Percentiles rank a stretch among this genome's conserved stretches.
Evolutionary conservation across 1,140 invertebrate species (phyloP).

Genomic region (Euura lappo): DNA sequence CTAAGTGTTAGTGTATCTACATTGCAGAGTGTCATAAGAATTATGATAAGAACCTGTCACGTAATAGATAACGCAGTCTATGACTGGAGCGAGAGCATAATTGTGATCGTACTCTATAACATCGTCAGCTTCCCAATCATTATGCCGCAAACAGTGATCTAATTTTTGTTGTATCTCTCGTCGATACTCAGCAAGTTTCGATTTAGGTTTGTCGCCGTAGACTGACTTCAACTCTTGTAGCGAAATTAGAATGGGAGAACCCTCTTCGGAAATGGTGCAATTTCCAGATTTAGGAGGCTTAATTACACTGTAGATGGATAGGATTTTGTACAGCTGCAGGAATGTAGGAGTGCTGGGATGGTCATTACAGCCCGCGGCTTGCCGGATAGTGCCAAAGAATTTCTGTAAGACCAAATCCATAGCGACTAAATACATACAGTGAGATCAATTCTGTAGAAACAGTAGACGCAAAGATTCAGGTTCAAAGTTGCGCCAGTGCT

Average conservation of each 20-base stretch:
- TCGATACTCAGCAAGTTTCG: slow-evolving; percentile 2
- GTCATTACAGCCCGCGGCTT: slow-evolving; percentile 25
- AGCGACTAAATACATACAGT: no score
- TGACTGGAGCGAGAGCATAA: background rate
- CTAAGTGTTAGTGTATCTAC: no score
- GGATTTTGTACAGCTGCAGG: slow-evolving; percentile 25
- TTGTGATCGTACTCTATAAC: background rate
- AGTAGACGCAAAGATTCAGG: no score
- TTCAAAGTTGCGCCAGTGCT: no score
- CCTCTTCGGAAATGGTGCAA: slow-evolving; percentile 12
- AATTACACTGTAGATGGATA: slow-evolving; percentile 24
- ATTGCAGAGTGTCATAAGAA: no score
- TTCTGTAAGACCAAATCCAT: background rate
- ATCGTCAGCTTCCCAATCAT: slow-evolving; percentile 12
- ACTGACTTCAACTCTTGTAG: background rate
- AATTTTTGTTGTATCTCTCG: slow-evolving; percentile 12
- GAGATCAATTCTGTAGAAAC: no score
- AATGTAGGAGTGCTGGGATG: slow-evolving; percentile 26
- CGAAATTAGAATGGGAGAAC: background rate
- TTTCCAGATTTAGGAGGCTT: slow-evolving; percentile 23
- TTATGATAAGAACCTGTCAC: background rate
- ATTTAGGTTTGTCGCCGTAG: background rate
- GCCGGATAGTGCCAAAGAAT: slow-evolving; percentile 17
- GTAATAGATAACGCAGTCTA: background rate
- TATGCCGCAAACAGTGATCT: background rate